Evolutionary conservation across 2,888 invertebrate species (phyloP).

Genomic region (Ophion ventricosus): DNA sequence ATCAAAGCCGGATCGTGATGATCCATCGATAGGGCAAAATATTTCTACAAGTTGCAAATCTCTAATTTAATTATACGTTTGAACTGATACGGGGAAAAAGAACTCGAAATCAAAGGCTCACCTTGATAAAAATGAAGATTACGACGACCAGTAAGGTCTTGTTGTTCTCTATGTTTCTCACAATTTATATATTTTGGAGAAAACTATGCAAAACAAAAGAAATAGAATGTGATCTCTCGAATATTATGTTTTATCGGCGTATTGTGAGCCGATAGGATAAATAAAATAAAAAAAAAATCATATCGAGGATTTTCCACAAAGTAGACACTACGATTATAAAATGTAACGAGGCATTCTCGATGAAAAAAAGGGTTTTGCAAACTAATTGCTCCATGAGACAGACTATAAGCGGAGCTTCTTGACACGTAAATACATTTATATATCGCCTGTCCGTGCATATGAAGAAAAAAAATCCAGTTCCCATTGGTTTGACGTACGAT

Average conservation of each 20-base stretch:
- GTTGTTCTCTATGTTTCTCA: constrained; percentile 58
- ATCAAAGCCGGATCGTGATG: constrained; percentile 30
- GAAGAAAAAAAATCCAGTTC: constrained; percentile 54
- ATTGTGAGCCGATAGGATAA: constrained; percentile 17
- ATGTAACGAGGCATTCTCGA: constrained; percentile 34
- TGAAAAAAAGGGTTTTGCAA: constrained; percentile 45
- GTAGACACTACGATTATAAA: constrained; percentile 30
- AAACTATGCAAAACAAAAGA: constrained; percentile 39
- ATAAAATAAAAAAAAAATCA: constrained; percentile 13
- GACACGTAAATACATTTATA: constrained; percentile 64
- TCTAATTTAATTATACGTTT: constrained; percentile 36
- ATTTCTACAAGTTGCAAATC: constrained; percentile 49
- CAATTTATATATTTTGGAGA: constrained; percentile 31
- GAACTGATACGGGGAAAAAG: constrained; percentile 25
- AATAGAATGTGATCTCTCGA: constrained; percentile 8
- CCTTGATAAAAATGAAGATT: constrained; percentile 7
- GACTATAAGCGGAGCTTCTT: constrained; percentile 60
- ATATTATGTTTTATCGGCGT: constrained; percentile 41
- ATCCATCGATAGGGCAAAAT: constrained; percentile 33
- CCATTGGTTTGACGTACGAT: constrained; percentile 52
- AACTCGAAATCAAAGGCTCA: constrained; percentile 30
- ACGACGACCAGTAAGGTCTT: constrained; percentile 7
- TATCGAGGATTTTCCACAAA: constrained; percentile 37
- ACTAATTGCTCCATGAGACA: constrained; percentile 61
- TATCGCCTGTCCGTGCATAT: constrained; percentile 56